These are phyloP conservation scores for Chaetodon trifasciatus DNA, from an alignment of 2,797 vertebrate species.

Conservation along the genomic window DNA sequence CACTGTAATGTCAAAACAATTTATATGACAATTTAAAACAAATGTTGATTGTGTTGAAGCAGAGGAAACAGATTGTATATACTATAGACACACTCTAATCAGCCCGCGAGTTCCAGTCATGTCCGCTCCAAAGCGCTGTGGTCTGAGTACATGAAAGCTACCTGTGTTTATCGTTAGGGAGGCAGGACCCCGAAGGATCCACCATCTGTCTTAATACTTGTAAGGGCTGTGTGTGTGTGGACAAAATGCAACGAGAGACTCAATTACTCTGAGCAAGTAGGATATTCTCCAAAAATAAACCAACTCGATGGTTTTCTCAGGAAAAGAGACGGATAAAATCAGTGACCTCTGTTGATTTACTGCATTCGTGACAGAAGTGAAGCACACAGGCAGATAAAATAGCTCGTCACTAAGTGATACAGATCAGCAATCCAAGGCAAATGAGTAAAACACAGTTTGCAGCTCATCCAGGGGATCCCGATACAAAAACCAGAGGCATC, in stretches of 20 bases:
- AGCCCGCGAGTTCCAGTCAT: constrained; percentile 36
- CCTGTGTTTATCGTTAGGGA: constrained; percentile 64
- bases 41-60: constrained; percentile 35
- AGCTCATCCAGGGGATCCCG: constrained; percentile 11
- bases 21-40: constrained; percentile 52
- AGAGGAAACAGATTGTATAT: constrained; percentile 13
- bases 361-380: constrained; percentile 28
- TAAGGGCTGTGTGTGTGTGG: constrained; percentile 13
- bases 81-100: constrained; percentile 15
- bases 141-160: constrained; percentile 41
- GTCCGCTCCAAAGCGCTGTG: constrained; percentile 49
- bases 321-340: constrained; percentile 32
- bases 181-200: constrained; percentile 64
- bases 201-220: constrained; percentile 70
- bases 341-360: constrained; percentile 43
- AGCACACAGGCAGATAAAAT: constrained; percentile 17
- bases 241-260: constrained; percentile 41
- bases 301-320: constrained; percentile 26
- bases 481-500: constrained; percentile 33
- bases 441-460: constrained; percentile 43
- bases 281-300: constrained; percentile 37
- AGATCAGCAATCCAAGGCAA: constrained; percentile 25
- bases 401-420: constrained; percentile 26
- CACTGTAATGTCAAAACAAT: constrained; percentile 48
- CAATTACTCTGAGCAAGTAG: constrained; percentile 54